Evolutionary conservation across 2,888 invertebrate genomes (phyloP).

Genomic region (Palloptera scutellata): DNA sequence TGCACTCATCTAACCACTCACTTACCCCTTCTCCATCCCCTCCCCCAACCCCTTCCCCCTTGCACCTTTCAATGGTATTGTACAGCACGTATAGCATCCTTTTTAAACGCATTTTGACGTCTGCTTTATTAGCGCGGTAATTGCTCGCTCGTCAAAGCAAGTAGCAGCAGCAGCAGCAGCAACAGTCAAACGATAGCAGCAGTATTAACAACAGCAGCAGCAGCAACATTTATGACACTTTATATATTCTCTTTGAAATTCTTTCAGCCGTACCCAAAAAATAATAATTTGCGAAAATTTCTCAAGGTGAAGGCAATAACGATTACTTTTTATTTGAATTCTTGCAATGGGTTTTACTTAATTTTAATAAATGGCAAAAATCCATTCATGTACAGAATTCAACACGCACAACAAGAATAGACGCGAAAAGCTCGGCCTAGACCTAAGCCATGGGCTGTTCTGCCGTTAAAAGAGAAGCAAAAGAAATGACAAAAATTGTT

Average conservation of each 20-base stretch:
- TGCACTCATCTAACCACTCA: not conserved
- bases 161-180: constrained; percentile 18
- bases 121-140: constrained; percentile 13
- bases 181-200: not conserved
- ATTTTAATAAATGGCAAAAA: constrained; percentile 38
- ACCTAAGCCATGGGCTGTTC: not conserved
- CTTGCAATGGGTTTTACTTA: constrained; percentile 40
- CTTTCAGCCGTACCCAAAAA: too few species aligned
- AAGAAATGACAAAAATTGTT: not conserved
- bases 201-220: not conserved
- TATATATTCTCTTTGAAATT: too few species aligned
- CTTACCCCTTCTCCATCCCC: not conserved
- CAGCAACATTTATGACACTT: too few species aligned
- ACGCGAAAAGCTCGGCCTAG: not conserved
- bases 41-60: not conserved
- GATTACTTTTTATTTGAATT: constrained; percentile 33
- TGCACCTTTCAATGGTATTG: not conserved
- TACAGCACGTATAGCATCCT: not conserved
- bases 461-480: not conserved
- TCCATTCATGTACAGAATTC: constrained; percentile 13
- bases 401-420: not conserved
- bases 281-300: constrained; percentile 29
- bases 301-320: constrained; percentile 28
- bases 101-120: not conserved
- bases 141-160: constrained; percentile 21